Evolutionary conservation across 35 echinoderm and acorn worm genomes (phyloP).

Genomic region (Apostichopus californicus): DNA sequence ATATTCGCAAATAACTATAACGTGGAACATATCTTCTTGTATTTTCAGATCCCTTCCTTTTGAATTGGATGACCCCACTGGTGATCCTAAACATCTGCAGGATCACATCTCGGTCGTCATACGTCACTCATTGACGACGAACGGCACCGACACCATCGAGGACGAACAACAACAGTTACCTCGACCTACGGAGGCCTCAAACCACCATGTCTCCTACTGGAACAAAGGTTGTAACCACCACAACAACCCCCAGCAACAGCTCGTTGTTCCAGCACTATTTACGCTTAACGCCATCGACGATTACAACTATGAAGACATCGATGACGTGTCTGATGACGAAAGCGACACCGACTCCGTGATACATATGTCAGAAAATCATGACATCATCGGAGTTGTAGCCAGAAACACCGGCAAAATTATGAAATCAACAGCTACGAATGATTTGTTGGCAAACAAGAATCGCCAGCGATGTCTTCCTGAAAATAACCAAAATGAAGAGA

Average conservation of each 20-base stretch:
- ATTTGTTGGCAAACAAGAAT: neutral
- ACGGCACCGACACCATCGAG: conserved; percentile 3
- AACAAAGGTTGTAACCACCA: neutral
- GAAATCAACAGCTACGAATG: too few species aligned
- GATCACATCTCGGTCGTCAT: neutral
- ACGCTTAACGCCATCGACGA: neutral
- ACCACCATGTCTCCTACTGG: conserved; percentile 11
- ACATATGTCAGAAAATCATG: too few species aligned
- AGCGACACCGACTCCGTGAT: neutral
- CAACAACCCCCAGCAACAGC: neutral
- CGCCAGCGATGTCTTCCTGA: neutral
- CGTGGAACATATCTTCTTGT: neutral
- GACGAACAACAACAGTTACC: neutral
- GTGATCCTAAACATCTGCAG: neutral
- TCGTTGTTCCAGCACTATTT: neutral
- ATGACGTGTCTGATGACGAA: neutral
- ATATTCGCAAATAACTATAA: too few species aligned
- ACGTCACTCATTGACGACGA: neutral
- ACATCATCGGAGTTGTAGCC: too few species aligned
- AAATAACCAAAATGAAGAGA: neutral
- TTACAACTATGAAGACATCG: neutral
- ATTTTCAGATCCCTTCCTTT: neutral
- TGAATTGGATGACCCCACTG: neutral
- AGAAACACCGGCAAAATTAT: too few species aligned
- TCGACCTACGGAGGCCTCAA: neutral